Evolutionary conservation across 2,888 invertebrate genomes (phyloP), one percentile per base, ranked within the genome.

Genomic region (Hirtodrosophila trivittata): DNA sequence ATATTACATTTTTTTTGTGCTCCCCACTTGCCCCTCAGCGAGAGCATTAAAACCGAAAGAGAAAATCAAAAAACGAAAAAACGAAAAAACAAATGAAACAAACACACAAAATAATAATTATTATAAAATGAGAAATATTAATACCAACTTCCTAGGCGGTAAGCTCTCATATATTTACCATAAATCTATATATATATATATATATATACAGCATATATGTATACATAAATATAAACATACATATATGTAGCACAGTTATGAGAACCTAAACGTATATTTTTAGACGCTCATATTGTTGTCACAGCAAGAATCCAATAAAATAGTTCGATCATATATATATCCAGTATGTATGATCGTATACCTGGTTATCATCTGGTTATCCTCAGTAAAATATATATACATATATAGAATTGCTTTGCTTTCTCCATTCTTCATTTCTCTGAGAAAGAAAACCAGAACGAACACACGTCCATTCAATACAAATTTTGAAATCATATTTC

Each of bases 181-280:
- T 18, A 35, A 49, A 49, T 25, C 55, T 28, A 45, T 28, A 50
- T 42, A 57, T 13, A 46, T 39, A 65, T 8, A 46, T 13, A 12
- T 13, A 33, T 4, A 12, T 33, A 12, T 33, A 33, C 5, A 33
- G 2, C 1, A 10, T 33, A 30, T 28, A 28, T 25, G 25, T 9
- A 7, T 30, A 30, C 7, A n/a, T 30, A 30, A 5, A 30, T 30
- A 30, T 30, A 30, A 5, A 30, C 7, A 30, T 12, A 33, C 32
- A 41, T 55, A 59, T 55, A 52, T 39, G 51, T 51, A 69, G 65
- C 55, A 62, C 69, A 65, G 56, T 65, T 60, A 55, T 57, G 18
- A 75, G 59, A 43, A 63, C 62, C 71, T 60, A 71, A 68, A 60
- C 56, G 50, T 77, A 83, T 83, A 76, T 75, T 78, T 78, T 75